Percentiles rank a stretch among this genome's conserved stretches.
These are phyloP conservation scores for Oxyruncus cristatus DNA, from an alignment of 2,113 vertebrate species.

Conservation along the genomic window DNA sequence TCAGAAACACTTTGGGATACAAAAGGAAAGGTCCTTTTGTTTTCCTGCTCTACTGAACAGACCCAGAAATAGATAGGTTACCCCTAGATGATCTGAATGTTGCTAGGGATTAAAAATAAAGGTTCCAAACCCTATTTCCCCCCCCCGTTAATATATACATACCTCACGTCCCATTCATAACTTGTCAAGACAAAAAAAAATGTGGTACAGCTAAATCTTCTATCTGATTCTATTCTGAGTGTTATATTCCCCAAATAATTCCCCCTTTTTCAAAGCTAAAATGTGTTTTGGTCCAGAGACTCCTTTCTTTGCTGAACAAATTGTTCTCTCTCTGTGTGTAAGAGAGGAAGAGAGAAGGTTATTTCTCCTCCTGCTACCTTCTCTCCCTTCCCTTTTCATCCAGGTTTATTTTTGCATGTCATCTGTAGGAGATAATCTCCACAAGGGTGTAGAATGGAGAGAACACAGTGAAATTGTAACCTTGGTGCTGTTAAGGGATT, in stretches of 20 bases:
- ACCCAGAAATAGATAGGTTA: background rate
- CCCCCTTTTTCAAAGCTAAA: background rate
- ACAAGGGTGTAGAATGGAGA: background rate
- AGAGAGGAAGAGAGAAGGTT: background rate
- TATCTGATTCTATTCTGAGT: background rate
- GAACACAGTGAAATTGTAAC: background rate
- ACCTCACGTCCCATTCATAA: background rate
- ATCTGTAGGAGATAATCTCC: background rate
- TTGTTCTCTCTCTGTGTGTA: background rate
- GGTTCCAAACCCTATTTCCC: background rate
- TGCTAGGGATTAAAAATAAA: background rate
- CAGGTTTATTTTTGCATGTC: constrained; percentile 17
- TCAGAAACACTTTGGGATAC: background rate
- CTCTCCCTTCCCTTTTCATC: background rate
- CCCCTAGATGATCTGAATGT: background rate
- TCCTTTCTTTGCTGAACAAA: background rate
- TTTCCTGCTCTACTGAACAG: background rate
- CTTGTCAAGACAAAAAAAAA: background rate
- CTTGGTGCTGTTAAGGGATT: background rate
- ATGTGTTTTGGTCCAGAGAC: background rate
- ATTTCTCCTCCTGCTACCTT: background rate
- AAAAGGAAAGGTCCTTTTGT: background rate
- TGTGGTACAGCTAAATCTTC: background rate
- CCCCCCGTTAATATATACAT: background rate
- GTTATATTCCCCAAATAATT: background rate